Percentiles rank a stretch among this genome's conserved stretches.
Evolutionary conservation across 2,888 invertebrate genomes (phyloP).

Genomic region (Salticus scenicus): DNA sequence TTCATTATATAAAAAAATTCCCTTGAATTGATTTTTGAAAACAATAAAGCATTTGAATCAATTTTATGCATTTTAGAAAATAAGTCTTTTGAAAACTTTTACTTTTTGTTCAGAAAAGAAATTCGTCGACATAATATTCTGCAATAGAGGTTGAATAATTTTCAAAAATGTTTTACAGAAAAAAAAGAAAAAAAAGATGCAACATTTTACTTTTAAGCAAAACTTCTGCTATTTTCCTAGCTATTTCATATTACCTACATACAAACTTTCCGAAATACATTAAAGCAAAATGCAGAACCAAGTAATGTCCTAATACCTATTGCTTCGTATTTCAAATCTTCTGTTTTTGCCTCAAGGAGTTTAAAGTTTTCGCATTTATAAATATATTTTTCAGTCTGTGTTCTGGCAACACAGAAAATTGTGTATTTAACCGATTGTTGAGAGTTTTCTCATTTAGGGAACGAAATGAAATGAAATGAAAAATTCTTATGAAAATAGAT

Average conservation of each 20-base stretch:
- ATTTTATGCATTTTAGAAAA: no score
- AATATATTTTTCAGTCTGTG: background rate
- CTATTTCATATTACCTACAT: background rate
- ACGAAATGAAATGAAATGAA: background rate
- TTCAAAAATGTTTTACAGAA: background rate
- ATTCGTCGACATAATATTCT: no score
- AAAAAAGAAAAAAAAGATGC: background rate
- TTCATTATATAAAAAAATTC: no score
- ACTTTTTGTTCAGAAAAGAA: no score
- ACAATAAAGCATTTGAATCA: background rate
- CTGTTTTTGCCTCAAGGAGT: background rate
- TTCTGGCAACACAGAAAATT: slow-evolving; percentile 10
- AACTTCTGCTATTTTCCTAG: background rate
- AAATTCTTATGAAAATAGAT: slow-evolving; percentile 21
- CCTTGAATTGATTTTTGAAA: no score
- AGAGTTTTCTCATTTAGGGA: slow-evolving; percentile 21
- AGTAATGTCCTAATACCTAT: slow-evolving; percentile 15
- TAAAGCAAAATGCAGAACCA: slow-evolving; percentile 5
- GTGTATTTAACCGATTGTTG: slow-evolving; percentile 21
- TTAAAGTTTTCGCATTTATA: background rate
- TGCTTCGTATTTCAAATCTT: background rate
- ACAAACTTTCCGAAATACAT: background rate
- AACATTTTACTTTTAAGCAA: background rate
- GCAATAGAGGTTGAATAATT: background rate
- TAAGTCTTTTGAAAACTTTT: no score